Evolutionary conservation across 2,797 vertebrate genomes (phyloP), one percentile per base, ranked within the genome.

Genomic region (Xiphorhynchus erythropygius): DNA sequence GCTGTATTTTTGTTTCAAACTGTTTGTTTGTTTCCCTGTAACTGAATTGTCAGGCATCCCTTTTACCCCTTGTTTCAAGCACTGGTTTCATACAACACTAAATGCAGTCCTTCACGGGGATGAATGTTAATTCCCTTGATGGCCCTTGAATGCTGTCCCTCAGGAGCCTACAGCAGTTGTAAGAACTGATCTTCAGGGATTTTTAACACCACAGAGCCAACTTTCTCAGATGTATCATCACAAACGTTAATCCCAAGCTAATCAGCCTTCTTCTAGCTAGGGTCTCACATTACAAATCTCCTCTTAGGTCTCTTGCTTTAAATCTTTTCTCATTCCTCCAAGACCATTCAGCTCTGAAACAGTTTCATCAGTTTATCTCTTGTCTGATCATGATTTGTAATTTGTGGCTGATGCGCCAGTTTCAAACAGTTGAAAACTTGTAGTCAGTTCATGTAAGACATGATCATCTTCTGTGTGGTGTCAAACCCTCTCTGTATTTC

Each of bases 61-160:
- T 35, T 64, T 19, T 62, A 52, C 10, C 27, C 37, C 41, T 64
- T 82, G n/a, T 78, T 96, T 91, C 67, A 92, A 88, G 85, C 69
- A 75, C 17, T 47, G 56, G 41, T 44, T 74, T 80, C 8, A 19
- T 44, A 79, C 35, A 57, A 62, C 64, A 65, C 35, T 84, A 70
- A 62, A 83, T 23, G 23, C 52, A 86, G 89, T n/a, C 28, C 86
- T 84, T 59, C 49, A 55, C 18, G 60, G 33, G 10, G 37, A 5
- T 74, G 69, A 69, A 28, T n/a, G 32, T 49, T 60, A 79, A 90
- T 69, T 71, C 74, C 73, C 63, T 25, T 41, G 42, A 59, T 44
- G 13, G 46, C 33, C 63, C 56, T 76, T 56, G 49, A 87, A 63
- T 1, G 1, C 12, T 49, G 9, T 46, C 53, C 30, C 50, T 75